Evolutionary conservation across 2,113 vertebrate genomes (phyloP), one percentile per base, ranked within the genome.

Genomic region (Anoplopoma fimbria): DNA sequence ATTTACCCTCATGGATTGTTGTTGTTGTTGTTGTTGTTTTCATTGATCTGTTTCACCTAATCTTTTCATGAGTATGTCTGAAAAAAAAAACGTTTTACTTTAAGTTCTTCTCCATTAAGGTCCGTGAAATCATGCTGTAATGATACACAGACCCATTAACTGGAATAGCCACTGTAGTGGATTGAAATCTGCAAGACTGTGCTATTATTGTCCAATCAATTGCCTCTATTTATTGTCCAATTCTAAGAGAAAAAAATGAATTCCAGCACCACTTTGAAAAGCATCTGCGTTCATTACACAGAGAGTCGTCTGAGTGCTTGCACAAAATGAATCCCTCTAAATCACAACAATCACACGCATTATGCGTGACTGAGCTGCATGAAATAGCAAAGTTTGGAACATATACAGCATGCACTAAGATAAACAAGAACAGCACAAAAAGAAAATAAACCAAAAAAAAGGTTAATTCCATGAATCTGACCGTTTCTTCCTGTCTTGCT

Each of bases 151-250:
- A 19, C 0, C 63, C 36, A 62, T 74, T 31, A 69, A 6, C 1
- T 6, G 1, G 29, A 42, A 51, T 7, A 15, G 12, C 27, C 57
- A 21, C 23, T 31, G 25, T 34, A 15, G 45, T 51, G 34, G 62
- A 76, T 55, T 19, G 36, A n/a, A 40, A 27, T 76, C 38, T 69
- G 19, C 5, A 63, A 17, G 17, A 0, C 47, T 27, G 13, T 25
- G 70, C 31, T 47, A 64, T 77, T 70, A 53, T 42, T 74, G 31
- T 55, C 40, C 36, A 75, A 83, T 83, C 63, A 65, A 21, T 31
- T 49, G 6, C 40, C 12, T 75, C 40, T 4, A 33, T 64, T 21
- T 0, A 23, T 9, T 19, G 51, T 36, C 34, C 47, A 64, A 25
- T 38, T 65, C 23, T 7, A 21, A 21, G 65, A 69, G 51, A 76